A percentile compares a stretch with the other conserved stretches of the same genome.
Conservation (phyloP, 1,140 invertebrate genomes). For the Heliconius eleuchia region DNA sequence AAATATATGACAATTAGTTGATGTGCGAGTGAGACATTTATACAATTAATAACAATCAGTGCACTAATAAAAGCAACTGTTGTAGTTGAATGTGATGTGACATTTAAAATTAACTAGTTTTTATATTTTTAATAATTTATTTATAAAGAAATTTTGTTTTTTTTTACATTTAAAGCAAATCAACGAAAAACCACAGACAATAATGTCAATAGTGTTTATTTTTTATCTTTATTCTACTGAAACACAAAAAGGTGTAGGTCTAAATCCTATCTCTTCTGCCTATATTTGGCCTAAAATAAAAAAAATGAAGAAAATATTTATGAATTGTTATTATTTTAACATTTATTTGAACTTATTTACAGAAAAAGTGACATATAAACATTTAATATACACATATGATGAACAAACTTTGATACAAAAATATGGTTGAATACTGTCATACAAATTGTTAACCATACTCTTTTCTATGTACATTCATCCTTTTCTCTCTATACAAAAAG, state of each 20-base stretch:
- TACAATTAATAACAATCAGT: not conserved
- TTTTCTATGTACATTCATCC: not conserved
- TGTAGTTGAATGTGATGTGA: constrained; percentile 15
- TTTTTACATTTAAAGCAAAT: constrained; percentile 10
- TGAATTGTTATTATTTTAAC: too few species aligned
- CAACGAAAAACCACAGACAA: constrained; percentile 20
- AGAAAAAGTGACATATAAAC: not conserved
- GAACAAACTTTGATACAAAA: not conserved
- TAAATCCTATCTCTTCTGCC: constrained; percentile 1
- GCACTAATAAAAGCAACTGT: constrained; percentile 1
- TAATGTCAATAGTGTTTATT: constrained; percentile 19
- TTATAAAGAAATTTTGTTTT: constrained; percentile 9
- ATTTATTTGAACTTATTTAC: not conserved
- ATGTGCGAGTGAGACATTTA: not conserved
- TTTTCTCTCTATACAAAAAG: not conserved
- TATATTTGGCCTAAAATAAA: constrained; percentile 21
- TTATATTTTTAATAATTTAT: not conserved
- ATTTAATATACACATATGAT: not conserved
- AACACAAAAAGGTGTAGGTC: constrained; percentile 3
- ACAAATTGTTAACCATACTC: too few species aligned
- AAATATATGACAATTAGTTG: not conserved
- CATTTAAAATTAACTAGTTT: not conserved
- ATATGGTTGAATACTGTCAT: not conserved
- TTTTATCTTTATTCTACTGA: not conserved
- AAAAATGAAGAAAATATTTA: not conserved